These are phyloP conservation scores for Cryptomyrus ogoouensis DNA, from an alignment of 2,113 vertebrate species.

Conservation along the genomic window DNA sequence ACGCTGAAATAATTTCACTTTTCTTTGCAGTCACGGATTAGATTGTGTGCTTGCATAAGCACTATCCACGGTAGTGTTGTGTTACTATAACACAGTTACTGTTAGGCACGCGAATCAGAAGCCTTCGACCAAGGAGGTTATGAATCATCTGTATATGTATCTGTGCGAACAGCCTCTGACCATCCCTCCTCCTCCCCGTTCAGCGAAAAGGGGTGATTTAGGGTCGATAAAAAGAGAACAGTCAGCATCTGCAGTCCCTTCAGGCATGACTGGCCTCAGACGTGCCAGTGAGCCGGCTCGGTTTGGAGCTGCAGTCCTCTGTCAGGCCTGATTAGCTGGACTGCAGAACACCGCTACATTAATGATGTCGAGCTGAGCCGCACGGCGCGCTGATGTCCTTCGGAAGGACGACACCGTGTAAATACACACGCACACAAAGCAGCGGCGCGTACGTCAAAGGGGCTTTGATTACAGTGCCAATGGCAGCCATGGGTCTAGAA, in stretches of 20 bases:
- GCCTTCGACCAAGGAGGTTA: background rate
- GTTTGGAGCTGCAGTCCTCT: background rate
- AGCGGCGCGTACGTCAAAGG: background rate
- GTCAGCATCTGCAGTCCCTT: background rate
- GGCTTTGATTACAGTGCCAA: conserved; percentile 37
- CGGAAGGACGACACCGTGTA: background rate
- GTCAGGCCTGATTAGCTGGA: background rate
- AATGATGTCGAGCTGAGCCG: background rate
- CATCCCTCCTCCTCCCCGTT: background rate
- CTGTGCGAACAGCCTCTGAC: background rate
- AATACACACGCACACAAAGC: background rate
- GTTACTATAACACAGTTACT: background rate
- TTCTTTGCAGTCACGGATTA: background rate
- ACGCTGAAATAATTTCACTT: background rate
- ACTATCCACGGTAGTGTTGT: background rate
- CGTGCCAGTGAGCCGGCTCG: background rate
- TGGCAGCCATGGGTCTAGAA: conserved; percentile 28
- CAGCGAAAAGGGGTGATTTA: background rate
- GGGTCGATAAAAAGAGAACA: background rate
- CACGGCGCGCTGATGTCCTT: background rate
- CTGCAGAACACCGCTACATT: background rate
- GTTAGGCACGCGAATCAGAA: background rate
- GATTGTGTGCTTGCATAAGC: background rate
- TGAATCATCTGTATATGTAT: background rate
- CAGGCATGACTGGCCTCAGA: background rate